Percentiles rank a stretch among this genome's conserved stretches.
Conservation (phyloP, 1,140 invertebrate genomes). For the Elysia chlorotica region DNA sequence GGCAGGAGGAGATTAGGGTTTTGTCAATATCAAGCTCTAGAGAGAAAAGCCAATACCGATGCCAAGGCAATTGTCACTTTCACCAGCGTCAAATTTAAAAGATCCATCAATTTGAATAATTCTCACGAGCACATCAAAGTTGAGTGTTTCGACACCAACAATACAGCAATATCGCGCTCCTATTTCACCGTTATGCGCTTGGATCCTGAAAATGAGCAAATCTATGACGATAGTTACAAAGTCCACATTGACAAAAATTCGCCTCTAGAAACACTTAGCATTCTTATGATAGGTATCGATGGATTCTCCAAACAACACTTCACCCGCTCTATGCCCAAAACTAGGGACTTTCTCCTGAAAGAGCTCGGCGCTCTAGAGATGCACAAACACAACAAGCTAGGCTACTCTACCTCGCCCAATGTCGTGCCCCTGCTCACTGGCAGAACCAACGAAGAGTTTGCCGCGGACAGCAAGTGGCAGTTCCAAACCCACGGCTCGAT, state of each 20-base stretch:
- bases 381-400: conserved; percentile 1
- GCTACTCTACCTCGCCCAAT: background rate
- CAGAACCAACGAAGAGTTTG: background rate
- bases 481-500: too few species aligned
- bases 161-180: background rate
- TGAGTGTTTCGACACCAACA: background rate
- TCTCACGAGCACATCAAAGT: too few species aligned
- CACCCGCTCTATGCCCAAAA: background rate
- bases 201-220: background rate
- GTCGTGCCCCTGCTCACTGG: conserved; percentile 4
- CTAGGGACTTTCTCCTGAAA: background rate
- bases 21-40: too few species aligned
- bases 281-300: background rate
- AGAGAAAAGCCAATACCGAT: too few species aligned
- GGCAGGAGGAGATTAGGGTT: too few species aligned
- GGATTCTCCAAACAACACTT: background rate
- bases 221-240: background rate
- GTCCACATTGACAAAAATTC: background rate
- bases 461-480: background rate
- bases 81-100: too few species aligned
- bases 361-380: background rate
- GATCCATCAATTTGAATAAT: too few species aligned
- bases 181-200: background rate
- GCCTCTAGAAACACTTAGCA: background rate
- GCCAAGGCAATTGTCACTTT: too few species aligned